phyloP scores from a whole-genome alignment of 2,888 invertebrate genomes.

The Melanargia galathea region DNA sequence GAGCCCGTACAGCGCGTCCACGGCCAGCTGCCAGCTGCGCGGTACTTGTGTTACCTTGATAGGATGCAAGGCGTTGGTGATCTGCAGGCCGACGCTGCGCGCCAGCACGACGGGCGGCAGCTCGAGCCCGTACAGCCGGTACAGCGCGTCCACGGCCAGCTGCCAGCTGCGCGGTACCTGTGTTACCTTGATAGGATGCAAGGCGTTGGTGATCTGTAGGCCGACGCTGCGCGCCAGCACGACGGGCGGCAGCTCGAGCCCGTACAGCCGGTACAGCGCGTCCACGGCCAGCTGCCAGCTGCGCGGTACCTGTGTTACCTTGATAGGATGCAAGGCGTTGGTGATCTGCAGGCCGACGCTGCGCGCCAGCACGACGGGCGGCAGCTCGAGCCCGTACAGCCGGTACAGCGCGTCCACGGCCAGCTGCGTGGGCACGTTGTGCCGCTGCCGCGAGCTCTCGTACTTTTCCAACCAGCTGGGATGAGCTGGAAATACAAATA shows the following conservation, averaged over 20 bases:
- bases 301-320: constrained; percentile 85
- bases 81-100: constrained; percentile 87
- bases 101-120: constrained; percentile 88
- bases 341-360: constrained; percentile 92
- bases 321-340: constrained; percentile 85
- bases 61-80: neutral
- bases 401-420: constrained; percentile 93
- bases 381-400: constrained; percentile 88
- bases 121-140: constrained; percentile 90
- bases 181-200: neutral
- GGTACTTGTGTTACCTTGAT: too few species aligned
- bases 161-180: too few species aligned
- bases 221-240: constrained; percentile 91
- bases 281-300: constrained; percentile 94
- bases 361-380: constrained; percentile 89
- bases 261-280: constrained; percentile 92
- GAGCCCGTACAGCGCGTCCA: constrained; percentile 92
- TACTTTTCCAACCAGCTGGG: constrained; percentile 88
- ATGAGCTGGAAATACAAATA: constrained; percentile 83
- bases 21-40: constrained; percentile 90
- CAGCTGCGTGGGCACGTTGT: constrained; percentile 94
- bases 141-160: constrained; percentile 90
- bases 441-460: constrained; percentile 91
- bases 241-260: constrained; percentile 86
- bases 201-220: constrained; percentile 29